Evolutionary conservation across 2,888 invertebrate genomes (phyloP), one percentile per base, ranked within the genome.

Genomic region (Sinotaia quadrata): DNA sequence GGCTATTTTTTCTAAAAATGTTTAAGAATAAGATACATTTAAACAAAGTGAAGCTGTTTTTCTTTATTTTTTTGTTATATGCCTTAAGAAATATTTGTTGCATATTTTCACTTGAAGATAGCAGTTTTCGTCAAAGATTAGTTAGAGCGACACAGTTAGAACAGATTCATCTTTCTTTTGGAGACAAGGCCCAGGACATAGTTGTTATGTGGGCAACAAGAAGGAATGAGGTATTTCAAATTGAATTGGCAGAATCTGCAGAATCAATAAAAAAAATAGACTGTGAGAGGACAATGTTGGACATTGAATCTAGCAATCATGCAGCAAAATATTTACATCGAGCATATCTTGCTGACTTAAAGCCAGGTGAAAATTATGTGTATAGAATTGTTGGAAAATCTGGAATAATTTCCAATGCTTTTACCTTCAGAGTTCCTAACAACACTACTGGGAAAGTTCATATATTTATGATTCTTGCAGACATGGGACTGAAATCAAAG

Each of bases 381-480:
- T 85, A 85, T 54, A 67, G 76, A 36, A 69, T 78, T 51, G 74
- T 78, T 31, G 78, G 80, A n/a, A 75, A 72, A 41, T 61, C 66
- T 7, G 70, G 74, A 18, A 71, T 71, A 7, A 60, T 67, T 57
- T 84, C 84, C 76, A 77, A 83, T 2, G 66, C 83, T 18, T 87
- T 79, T 62, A 79, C 79, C 66, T 88, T 88, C 71, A 78, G 68
- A 1, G 75, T 86, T 2, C 82, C 84, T 33, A 82, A 76, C 62
- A 47, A n/a, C n/a, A 47, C 3, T 8, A 47, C n/a, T 3, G 47
- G 47, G 3, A 8, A 21, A 7, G 69, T 72, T 33, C 82, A 85
- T 34, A 74, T 75, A 2, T 82, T 84, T 59, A 81, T 86, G 74
- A 75, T 88, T 10, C 82, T 81, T 70, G 87, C 85, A 12, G 87